phyloP scores from a whole-genome alignment of 2,797 vertebrate species.

The Cyclura pinguis region DNA sequence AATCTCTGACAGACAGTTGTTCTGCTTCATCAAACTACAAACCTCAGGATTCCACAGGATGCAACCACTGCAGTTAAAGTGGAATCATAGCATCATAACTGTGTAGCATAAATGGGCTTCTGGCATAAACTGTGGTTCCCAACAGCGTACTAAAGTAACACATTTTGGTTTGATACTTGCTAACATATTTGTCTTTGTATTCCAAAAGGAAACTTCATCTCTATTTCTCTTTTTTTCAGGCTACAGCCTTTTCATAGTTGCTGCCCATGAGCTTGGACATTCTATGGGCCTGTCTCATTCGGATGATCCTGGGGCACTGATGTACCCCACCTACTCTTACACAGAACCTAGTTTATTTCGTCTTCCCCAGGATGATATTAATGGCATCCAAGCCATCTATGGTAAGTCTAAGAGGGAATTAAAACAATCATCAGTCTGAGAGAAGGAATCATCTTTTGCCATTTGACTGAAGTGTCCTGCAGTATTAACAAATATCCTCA shows the following conservation, averaged over 20 bases:
- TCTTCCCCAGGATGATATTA: slow-evolving; percentile 90
- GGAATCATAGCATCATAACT: too few relatives aligned
- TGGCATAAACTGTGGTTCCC: not conserved
- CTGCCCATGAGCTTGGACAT: slow-evolving; percentile 94
- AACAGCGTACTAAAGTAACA: not conserved
- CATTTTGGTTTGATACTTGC: not conserved
- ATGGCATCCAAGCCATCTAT: slow-evolving; percentile 94
- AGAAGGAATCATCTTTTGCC: not conserved
- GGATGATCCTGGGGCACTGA: slow-evolving; percentile 88
- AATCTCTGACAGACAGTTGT: too few relatives aligned
- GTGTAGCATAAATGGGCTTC: too few relatives aligned
- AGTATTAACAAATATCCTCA: not conserved
- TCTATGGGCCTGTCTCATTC: slow-evolving; percentile 94
- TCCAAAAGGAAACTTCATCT: not conserved
- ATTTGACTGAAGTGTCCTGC: not conserved
- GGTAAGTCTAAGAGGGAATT: slow-evolving; percentile 78
- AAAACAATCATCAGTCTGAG: not conserved
- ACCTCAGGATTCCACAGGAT: too few relatives aligned
- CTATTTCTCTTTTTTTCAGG: slow-evolving; percentile 75
- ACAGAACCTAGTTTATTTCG: slow-evolving; percentile 76
- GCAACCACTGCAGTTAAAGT: too few relatives aligned
- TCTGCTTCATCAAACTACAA: too few relatives aligned
- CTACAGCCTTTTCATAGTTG: slow-evolving; percentile 92
- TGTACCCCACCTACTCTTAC: slow-evolving; percentile 92
- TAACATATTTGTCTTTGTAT: slow-evolving; percentile 11